phyloP scores from a whole-genome alignment of 2,797 vertebrate genomes.

The Anniella stebbinsi region DNA sequence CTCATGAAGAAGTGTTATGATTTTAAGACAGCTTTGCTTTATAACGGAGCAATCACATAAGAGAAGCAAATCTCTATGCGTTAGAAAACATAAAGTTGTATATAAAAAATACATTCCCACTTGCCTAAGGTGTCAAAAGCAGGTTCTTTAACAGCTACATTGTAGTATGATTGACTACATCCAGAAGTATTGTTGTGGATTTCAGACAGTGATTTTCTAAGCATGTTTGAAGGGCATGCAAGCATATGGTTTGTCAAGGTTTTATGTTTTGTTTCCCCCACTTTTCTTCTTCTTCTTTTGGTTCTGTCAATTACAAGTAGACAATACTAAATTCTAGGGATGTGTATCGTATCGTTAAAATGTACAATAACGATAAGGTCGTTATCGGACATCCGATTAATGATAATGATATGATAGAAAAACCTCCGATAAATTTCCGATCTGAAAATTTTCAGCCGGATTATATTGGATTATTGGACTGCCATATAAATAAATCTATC shows the following conservation, averaged over 20 bases:
- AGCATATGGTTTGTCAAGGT: not conserved
- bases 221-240: not conserved
- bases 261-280: too few species aligned
- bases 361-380: too few species aligned
- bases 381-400: too few species aligned
- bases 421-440: too few species aligned
- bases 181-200: not conserved
- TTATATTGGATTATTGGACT: too few species aligned
- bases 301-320: not conserved
- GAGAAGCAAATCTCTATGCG: not conserved
- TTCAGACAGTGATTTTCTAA: conserved; percentile 4
- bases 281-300: not conserved
- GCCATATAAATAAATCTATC: too few species aligned
- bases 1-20: not conserved
- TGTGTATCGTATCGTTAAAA: too few species aligned
- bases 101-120: conserved; percentile 1
- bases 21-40: not conserved
- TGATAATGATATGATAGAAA: too few species aligned
- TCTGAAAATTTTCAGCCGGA: too few species aligned
- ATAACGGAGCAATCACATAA: not conserved
- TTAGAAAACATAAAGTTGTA: not conserved
- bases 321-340: too few species aligned
- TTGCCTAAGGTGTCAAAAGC: not conserved
- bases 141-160: not conserved
- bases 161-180: not conserved